phyloP scores from a whole-genome alignment of 2,797 vertebrate species.

The Bucorvus abyssinicus region DNA sequence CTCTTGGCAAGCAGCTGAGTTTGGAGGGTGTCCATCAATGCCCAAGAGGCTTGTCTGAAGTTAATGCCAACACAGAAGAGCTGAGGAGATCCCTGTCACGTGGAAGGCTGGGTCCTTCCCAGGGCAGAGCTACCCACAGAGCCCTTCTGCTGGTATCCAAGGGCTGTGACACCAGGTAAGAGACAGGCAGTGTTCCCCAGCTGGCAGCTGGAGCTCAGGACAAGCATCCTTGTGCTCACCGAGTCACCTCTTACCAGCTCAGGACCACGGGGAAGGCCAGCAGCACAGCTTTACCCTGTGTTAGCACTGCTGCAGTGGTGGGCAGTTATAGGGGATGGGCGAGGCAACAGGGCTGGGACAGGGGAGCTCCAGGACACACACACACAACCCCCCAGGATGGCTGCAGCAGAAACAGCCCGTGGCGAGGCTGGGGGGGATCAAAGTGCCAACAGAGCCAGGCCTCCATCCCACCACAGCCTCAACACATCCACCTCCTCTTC shows the following conservation, averaged over 20 bases:
- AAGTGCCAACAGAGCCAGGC: neutral
- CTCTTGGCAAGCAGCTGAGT: neutral
- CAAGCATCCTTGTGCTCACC: fast-evolving
- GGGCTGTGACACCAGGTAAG: neutral
- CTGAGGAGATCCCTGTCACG: neutral
- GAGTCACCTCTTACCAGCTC: neutral
- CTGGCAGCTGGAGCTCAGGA: neutral
- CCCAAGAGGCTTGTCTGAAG: neutral
- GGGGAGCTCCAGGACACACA: too few species aligned
- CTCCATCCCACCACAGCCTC: neutral
- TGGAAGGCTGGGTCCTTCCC: neutral
- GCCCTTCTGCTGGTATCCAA: fast-evolving
- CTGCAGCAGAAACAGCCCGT: neutral
- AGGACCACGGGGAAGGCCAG: fast-evolving
- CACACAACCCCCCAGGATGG: too few species aligned
- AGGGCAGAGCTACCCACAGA: neutral
- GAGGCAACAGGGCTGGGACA: neutral
- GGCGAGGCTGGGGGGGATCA: neutral
- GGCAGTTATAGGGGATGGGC: neutral
- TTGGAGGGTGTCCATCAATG: neutral
- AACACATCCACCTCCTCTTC: neutral
- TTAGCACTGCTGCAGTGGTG: neutral
- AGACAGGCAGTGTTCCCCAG: neutral
- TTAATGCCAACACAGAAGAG: neutral
- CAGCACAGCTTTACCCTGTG: neutral